Base-by-base conservation (phyloP, 2,888 invertebrate species). In the Heliothis peltigera region DNA sequence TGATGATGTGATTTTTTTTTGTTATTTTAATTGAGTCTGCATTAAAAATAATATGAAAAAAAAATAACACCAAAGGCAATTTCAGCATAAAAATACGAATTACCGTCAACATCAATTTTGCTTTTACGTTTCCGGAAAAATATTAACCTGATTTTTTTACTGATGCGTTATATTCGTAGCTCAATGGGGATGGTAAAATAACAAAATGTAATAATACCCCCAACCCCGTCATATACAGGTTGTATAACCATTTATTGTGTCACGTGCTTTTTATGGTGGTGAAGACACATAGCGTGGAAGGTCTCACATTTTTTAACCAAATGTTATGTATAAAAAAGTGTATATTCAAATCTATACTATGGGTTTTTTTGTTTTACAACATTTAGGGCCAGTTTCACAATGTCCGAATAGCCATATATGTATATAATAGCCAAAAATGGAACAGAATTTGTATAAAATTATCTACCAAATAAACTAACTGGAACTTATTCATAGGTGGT, bases 171-270 rank as follows among this genome's bases (percentile, higher is more conserved):
- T 57, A 79, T 75, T 70, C n/a, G 51, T 43, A 22, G 46, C 48
- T 55, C 46, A 53, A 70, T 63, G 65, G 60, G 18, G 52, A 70
- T 52, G 56, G 60, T 70, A 67, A 77, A 77, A 66, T 68, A 73
- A 73, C 75, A 63, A 61, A 75, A 70, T 54, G 63, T 70, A 73
- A 75, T 80, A 80, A 70, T 75, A 59, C 68, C 12, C 53, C 49
- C 17, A 57, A 62, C 51, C 56, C 65, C 39, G 55, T 51, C 67
- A 49, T 77, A 75, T 67, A 65, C 57, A 66, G 53, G 64, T 70
- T 80, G 72, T 70, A 60, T 53, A n/a, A 55, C 63, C 56, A 44
- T 64, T 69, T 65, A 64, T 42, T 28, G 42, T 42, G 57, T 19
- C 63, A 70, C 62, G 67, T 75, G 72, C 51, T 48, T 55, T 68